Evolutionary conservation across 1,140 invertebrate genomes (phyloP).

Genomic region (Diachasmimorpha longicaudata): DNA sequence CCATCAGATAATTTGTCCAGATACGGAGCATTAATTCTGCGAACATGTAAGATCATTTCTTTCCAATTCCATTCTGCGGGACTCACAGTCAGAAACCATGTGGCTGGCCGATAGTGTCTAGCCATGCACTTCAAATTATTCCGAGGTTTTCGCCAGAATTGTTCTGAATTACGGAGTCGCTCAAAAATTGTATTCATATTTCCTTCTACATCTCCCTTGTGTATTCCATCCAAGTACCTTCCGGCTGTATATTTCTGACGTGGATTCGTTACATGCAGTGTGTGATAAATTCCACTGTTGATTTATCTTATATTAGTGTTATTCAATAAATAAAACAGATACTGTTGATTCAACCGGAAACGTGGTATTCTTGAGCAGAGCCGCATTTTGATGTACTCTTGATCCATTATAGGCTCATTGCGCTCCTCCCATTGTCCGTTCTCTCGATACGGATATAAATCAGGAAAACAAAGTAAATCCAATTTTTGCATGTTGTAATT

Average conservation of each 20-base stretch:
- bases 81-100: conserved; percentile 54
- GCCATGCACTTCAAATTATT: conserved; percentile 32
- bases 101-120: conserved; percentile 48
- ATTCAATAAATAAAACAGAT: conserved; percentile 45
- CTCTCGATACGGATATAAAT: conserved; percentile 40
- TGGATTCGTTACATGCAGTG: conserved; percentile 26
- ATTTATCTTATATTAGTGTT: conserved; percentile 41
- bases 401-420: conserved; percentile 28
- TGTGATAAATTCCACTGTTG: conserved; percentile 35
- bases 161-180: neutral
- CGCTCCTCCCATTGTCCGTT: conserved; percentile 39
- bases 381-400: conserved; percentile 39
- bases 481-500: conserved; percentile 33
- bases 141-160: conserved; percentile 10
- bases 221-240: neutral
- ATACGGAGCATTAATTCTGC: conserved; percentile 31
- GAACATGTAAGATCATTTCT: conserved; percentile 44
- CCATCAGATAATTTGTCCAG: conserved; percentile 22
- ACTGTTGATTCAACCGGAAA: conserved; percentile 43
- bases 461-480: conserved; percentile 45
- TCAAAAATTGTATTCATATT: neutral
- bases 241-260: conserved; percentile 14
- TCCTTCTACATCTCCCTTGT: neutral
- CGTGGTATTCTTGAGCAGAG: conserved; percentile 38
- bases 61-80: conserved; percentile 49